These are phyloP conservation scores for Acanthoscelides obtectus DNA, from an alignment of 2,888 invertebrate genomes.

Conservation along the genomic window DNA sequence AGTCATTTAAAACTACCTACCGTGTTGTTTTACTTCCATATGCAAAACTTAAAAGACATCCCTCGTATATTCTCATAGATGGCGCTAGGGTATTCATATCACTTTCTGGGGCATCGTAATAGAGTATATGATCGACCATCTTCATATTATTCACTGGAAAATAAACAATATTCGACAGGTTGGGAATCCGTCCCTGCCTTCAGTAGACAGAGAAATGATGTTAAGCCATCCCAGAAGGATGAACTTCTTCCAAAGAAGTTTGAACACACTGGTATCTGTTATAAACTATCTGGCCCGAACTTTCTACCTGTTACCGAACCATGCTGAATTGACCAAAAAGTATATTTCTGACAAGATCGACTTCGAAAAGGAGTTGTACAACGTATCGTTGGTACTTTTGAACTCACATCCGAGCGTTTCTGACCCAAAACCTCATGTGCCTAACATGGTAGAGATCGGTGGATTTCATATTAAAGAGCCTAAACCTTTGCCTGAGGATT, in stretches of 20 bases:
- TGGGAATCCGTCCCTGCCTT: background rate
- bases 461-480: slow-evolving; percentile 47
- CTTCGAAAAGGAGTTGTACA: slow-evolving; percentile 28
- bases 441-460: slow-evolving; percentile 55
- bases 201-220: background rate
- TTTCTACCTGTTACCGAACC: background rate
- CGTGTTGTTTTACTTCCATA: too few species aligned
- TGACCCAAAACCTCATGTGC: slow-evolving; percentile 49
- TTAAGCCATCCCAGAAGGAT: background rate
- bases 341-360: slow-evolving; percentile 29
- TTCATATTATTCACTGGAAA: too few species aligned
- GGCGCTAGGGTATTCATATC: too few species aligned
- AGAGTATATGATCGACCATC: too few species aligned
- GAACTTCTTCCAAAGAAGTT: background rate
- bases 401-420: slow-evolving; percentile 51
- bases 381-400: slow-evolving; percentile 33
- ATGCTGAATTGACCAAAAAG: slow-evolving; percentile 26
- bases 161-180: too few species aligned
- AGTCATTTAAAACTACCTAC: too few species aligned
- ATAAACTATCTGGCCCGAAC: background rate
- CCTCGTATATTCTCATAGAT: too few species aligned
- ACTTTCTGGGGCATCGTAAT: too few species aligned
- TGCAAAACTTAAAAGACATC: too few species aligned
- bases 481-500: slow-evolving; percentile 27
- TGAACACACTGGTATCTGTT: background rate